Evolutionary conservation across 2,888 invertebrate genomes (phyloP).

Genomic region (Apomyelois bistriatella): DNA sequence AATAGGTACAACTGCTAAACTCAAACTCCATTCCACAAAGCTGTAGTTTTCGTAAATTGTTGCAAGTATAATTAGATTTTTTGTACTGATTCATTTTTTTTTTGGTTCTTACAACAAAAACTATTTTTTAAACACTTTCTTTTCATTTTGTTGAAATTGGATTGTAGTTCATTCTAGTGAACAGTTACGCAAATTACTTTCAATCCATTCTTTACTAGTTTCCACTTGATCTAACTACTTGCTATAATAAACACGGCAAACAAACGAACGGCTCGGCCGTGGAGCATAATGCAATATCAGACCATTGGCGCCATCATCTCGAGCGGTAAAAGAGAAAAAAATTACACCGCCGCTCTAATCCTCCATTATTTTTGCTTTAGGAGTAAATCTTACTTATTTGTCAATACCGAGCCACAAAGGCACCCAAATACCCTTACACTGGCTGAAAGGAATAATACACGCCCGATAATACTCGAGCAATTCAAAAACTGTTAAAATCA

Average conservation of each 20-base stretch:
- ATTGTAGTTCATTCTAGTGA: slow-evolving; percentile 29
- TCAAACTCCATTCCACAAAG: neutral
- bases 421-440: slow-evolving; percentile 76
- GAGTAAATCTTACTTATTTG: slow-evolving; percentile 78
- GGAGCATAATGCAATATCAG: slow-evolving; percentile 59
- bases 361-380: slow-evolving; percentile 69
- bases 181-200: slow-evolving; percentile 60
- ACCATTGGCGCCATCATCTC: slow-evolving; percentile 65
- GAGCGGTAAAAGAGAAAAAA: slow-evolving; percentile 49
- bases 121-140: neutral
- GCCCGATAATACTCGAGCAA: slow-evolving; percentile 74
- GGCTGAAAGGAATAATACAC: slow-evolving; percentile 73
- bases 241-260: slow-evolving; percentile 30
- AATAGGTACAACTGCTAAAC: neutral
- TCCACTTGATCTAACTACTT: slow-evolving; percentile 63
- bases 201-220: slow-evolving; percentile 44
- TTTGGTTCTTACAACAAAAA: neutral
- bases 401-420: slow-evolving; percentile 78
- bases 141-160: slow-evolving; percentile 34
- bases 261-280: neutral
- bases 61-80: slow-evolving; percentile 29
- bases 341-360: slow-evolving; percentile 61
- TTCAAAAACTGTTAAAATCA: slow-evolving; percentile 77
- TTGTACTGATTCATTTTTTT: neutral
- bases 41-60: slow-evolving; percentile 18